phyloP scores from a whole-genome alignment of 92 coral and sea anemone species.

The Phenganax marumi region DNA sequence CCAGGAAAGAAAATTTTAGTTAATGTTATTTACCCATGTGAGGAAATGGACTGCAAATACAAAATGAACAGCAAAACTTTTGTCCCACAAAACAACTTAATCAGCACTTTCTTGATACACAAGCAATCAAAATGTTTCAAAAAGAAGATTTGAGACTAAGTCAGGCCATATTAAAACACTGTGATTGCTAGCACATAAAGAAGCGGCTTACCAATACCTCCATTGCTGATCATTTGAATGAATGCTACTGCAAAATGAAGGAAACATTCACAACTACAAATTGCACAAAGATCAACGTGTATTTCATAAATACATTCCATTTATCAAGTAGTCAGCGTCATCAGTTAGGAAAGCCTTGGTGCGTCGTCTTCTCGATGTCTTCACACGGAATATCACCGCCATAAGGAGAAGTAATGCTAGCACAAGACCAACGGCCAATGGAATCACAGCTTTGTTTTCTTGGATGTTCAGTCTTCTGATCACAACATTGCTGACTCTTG shows the following conservation, averaged over 20 bases:
- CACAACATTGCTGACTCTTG: constrained; percentile 46
- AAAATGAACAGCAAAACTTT: too few relatives aligned
- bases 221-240: background rate
- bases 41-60: too few relatives aligned
- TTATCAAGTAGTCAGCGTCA: constrained; percentile 96
- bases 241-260: background rate
- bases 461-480: constrained; percentile 74
- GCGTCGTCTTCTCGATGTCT: constrained; percentile 77
- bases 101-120: too few relatives aligned
- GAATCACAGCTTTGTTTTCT: constrained; percentile 95
- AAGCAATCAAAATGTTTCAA: too few relatives aligned
- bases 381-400: constrained; percentile 80
- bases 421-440: constrained; percentile 87
- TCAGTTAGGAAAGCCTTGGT: constrained; percentile 86
- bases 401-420: constrained; percentile 76
- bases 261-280: background rate
- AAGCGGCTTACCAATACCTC: background rate
- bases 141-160: too few relatives aligned
- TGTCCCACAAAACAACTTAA: too few relatives aligned
- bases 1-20: too few relatives aligned
- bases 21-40: too few relatives aligned
- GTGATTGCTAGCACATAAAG: too few relatives aligned
- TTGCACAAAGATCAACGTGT: background rate
- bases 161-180: too few relatives aligned
- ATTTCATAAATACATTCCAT: constrained; percentile 89